Evolutionary conservation across 2,797 vertebrate genomes (phyloP).

Genomic region (Rhynchotus rufescens): DNA sequence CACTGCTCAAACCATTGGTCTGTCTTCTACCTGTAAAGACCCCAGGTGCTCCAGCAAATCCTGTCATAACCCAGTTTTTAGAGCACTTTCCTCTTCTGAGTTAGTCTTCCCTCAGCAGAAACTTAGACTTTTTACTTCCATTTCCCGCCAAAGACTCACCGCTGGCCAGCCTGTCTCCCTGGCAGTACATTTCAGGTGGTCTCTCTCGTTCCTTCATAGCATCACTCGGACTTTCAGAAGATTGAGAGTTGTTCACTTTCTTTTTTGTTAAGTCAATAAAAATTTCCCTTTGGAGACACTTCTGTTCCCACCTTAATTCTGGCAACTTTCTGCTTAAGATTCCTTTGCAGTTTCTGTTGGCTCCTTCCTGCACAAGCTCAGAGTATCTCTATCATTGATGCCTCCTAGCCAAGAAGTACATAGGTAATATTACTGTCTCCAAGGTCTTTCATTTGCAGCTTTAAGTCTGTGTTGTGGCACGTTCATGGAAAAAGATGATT

Average conservation of each 20-base stretch:
- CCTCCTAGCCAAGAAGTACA: slow-evolving; percentile 34
- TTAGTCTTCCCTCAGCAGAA: neutral
- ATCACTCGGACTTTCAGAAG: neutral
- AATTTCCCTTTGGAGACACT: neutral
- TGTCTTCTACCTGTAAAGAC: neutral
- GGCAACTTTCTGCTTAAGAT: neutral
- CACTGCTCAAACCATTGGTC: neutral
- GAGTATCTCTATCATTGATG: neutral
- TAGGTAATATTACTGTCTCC: slow-evolving; percentile 29
- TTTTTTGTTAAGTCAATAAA: neutral
- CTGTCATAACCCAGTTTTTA: neutral
- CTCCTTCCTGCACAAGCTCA: neutral
- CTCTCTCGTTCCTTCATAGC: neutral
- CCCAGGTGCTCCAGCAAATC: neutral
- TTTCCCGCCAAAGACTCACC: neutral
- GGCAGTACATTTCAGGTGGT: neutral
- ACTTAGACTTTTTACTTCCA: neutral
- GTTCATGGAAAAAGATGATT: slow-evolving; percentile 42
- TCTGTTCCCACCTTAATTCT: neutral
- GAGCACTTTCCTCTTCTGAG: neutral
- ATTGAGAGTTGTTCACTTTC: neutral
- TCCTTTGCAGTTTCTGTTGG: neutral
- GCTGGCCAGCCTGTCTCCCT: neutral
- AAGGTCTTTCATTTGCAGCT: slow-evolving; percentile 11
- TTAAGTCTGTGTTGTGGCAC: slow-evolving; percentile 27